Evolutionary conservation across 2,113 vertebrate species (phyloP).

Genomic region (Melanotaenia duboulayi): DNA sequence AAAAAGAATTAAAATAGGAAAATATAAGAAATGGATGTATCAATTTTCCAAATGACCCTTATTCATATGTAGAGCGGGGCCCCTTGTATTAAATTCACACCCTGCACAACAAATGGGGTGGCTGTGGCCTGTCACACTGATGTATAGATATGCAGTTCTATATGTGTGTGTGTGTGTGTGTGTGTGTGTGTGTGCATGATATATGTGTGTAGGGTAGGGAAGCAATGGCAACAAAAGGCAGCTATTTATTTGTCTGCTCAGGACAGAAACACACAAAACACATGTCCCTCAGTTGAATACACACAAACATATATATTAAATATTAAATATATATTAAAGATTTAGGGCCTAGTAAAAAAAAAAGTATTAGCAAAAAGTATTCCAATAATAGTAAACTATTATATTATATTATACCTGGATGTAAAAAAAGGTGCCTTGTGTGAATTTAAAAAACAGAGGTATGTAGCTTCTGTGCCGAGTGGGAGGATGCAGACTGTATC

Average conservation of each 20-base stretch:
- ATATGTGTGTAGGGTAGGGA: slow-evolving; percentile 66
- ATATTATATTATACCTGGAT: neutral
- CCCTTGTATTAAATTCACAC: slow-evolving; percentile 77
- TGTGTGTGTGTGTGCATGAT: slow-evolving; percentile 54
- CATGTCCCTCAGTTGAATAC: slow-evolving; percentile 57
- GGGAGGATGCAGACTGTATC: slow-evolving; percentile 29
- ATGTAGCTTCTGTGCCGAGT: slow-evolving; percentile 29
- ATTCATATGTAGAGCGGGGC: slow-evolving; percentile 79
- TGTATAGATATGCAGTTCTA: slow-evolving; percentile 70
- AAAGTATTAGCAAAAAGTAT: neutral
- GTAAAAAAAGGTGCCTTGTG: neutral
- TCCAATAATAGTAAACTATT: neutral
- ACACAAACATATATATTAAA: slow-evolving; percentile 4
- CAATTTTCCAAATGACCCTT: slow-evolving; percentile 79
- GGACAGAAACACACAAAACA: slow-evolving; percentile 62
- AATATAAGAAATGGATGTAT: slow-evolving; percentile 66
- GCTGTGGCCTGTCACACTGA: slow-evolving; percentile 81
- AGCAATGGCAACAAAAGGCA: slow-evolving; percentile 82
- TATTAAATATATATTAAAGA: neutral
- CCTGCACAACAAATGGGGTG: slow-evolving; percentile 80
- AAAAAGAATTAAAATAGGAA: slow-evolving; percentile 49
- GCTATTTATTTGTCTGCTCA: slow-evolving; percentile 80
- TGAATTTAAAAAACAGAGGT: neutral
- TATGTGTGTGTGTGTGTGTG: slow-evolving; percentile 37
- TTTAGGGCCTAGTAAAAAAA: neutral